Conservation (phyloP, 2,113 vertebrate species). For the Pteropus alecto region DNA sequence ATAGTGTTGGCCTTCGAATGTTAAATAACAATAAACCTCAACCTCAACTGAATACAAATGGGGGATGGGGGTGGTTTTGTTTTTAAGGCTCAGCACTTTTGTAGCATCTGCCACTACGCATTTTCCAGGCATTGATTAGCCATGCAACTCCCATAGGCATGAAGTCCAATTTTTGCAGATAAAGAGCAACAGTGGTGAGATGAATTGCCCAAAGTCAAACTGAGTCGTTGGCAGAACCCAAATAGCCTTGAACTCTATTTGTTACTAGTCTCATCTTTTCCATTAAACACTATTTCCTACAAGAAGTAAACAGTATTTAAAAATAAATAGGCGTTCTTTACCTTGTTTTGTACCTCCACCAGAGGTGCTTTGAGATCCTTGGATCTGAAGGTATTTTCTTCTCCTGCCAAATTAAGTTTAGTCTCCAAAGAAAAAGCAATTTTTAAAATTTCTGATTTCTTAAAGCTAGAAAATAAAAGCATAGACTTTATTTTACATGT, state of each 20-base stretch:
- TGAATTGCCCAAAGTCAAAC: conserved; percentile 71
- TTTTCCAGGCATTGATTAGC: conserved; percentile 77
- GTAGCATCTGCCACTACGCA: conserved; percentile 77
- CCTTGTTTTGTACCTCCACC: conserved; percentile 33
- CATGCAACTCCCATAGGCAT: conserved; percentile 72
- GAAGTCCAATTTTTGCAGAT: conserved; percentile 71
- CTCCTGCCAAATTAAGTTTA: conserved; percentile 61
- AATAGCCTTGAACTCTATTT: conserved; percentile 50
- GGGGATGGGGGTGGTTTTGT: conserved; percentile 71
- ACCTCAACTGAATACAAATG: conserved; percentile 74
- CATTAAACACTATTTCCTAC: conserved; percentile 56
- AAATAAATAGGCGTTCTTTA: conserved; percentile 57
- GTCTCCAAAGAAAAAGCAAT: conserved; percentile 41
- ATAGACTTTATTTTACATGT: conserved; percentile 35
- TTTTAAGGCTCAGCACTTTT: conserved; percentile 79
- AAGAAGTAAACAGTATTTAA: conserved; percentile 59
- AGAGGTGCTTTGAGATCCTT: conserved; percentile 71
- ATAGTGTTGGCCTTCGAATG: conserved; percentile 64
- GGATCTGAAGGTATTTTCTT: conserved; percentile 46
- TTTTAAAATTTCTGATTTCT: background rate
- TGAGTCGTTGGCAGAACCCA: conserved; percentile 58
- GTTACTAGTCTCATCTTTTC: conserved; percentile 56
- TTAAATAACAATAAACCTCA: conserved; percentile 76
- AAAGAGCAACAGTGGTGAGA: conserved; percentile 66
- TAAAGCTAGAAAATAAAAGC: conserved; percentile 5